Percentiles rank a stretch among this genome's conserved stretches.
Evolutionary conservation across 2,113 vertebrate species (phyloP).

Genomic region (Etia nguti): DNA sequence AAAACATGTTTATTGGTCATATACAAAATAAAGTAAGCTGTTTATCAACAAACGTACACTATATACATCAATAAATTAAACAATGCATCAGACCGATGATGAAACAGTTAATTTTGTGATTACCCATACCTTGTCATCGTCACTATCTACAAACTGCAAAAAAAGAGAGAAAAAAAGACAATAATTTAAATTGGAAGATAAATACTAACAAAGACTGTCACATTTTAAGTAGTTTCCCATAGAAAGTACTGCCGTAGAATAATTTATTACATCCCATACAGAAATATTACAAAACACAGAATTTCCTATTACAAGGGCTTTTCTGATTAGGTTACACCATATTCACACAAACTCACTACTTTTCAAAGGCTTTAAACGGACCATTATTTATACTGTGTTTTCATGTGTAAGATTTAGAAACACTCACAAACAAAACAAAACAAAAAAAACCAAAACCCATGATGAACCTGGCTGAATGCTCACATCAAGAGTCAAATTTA

Average conservation of each 20-base stretch:
- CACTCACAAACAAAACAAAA: background rate
- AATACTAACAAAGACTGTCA: slow-evolving; percentile 84
- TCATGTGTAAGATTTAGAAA: background rate
- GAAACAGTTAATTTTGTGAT: slow-evolving; percentile 73
- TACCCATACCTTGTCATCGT: slow-evolving; percentile 75
- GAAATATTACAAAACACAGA: slow-evolving; percentile 73
- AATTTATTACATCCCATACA: slow-evolving; percentile 77
- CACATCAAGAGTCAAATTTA: background rate
- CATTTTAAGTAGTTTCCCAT: slow-evolving; percentile 70
- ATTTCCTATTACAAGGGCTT: slow-evolving; percentile 50
- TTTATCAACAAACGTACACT: slow-evolving; percentile 94
- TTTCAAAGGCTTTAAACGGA: slow-evolving; percentile 56
- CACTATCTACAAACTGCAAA: slow-evolving; percentile 76
- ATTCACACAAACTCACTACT: slow-evolving; percentile 64
- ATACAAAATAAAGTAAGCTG: slow-evolving; percentile 98
- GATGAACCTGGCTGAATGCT: slow-evolving; percentile 27
- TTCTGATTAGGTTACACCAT: slow-evolving; percentile 58
- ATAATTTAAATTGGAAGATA: slow-evolving; percentile 93
- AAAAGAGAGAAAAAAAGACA: slow-evolving; percentile 76
- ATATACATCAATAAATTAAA: slow-evolving; percentile 98
- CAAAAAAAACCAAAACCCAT: background rate
- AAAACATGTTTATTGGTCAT: slow-evolving; percentile 98
- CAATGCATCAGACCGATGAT: slow-evolving; percentile 74
- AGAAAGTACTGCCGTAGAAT: slow-evolving; percentile 73
- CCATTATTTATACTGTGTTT: slow-evolving; percentile 27